These are phyloP conservation scores for Hassar affinis DNA, from an alignment of 2,113 vertebrate genomes.

Conservation along the genomic window DNA sequence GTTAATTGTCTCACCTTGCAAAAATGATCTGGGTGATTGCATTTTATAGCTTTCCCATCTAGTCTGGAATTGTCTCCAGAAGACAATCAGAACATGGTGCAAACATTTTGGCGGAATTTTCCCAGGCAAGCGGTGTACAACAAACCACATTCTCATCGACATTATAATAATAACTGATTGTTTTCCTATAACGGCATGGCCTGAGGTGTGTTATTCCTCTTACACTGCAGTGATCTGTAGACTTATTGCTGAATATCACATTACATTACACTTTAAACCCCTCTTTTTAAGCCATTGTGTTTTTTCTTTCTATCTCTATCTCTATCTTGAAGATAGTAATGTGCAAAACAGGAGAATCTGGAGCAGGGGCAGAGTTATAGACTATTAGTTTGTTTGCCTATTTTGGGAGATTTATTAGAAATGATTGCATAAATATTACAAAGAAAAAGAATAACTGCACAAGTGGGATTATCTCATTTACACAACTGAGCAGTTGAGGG, in stretches of 20 bases:
- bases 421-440: too few relatives aligned
- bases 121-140: neutral
- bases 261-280: neutral
- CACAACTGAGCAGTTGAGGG: too few relatives aligned
- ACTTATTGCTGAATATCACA: too few relatives aligned
- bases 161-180: neutral
- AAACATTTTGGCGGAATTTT: neutral
- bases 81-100: neutral
- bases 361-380: neutral
- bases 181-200: neutral
- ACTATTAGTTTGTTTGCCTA: neutral
- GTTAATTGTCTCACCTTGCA: neutral
- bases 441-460: too few relatives aligned
- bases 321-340: neutral
- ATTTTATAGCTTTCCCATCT: slow-evolving; percentile 18
- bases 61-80: neutral
- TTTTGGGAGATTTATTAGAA: neutral
- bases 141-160: neutral
- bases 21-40: neutral
- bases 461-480: too few relatives aligned
- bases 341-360: neutral
- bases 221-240: neutral
- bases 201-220: neutral
- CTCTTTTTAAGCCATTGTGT: too few relatives aligned
- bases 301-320: too few relatives aligned